Evolutionary conservation across 2,888 invertebrate species (phyloP), one percentile per base, ranked within the genome.

Genomic region (Drosophila sordidula): DNA sequence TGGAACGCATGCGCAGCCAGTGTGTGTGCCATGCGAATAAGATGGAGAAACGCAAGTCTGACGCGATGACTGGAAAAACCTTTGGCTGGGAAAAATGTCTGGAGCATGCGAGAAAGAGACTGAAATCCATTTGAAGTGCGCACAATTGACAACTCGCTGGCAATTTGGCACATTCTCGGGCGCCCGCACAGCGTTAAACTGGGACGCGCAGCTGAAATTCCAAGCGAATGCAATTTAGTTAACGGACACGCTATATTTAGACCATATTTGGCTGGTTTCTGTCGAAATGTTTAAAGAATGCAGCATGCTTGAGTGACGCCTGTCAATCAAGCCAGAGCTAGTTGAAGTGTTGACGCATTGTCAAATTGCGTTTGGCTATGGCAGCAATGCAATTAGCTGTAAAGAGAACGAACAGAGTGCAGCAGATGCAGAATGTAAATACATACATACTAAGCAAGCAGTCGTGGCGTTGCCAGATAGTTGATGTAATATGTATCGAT

Each of bases 161-260:
- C 46, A 54, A 75, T 65, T 75, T 59, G 70, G 71, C 62, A 58
- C 71, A 66, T 72, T 70, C 57, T 34, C 54, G n/a, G 22, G 55
- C 66, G 55, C 50, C 34, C 49, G 52, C 39, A 29, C 49, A 54
- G 11, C 12, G 32, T 39, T 26, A 50, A 70, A 70, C 41, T 75
- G 66, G 66, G 42, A 58, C 61, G 25, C 42, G 29, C 41, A 14
- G 45, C 49, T 59, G 16, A 46, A 58, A 69, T 74, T 67, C 62
- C 56, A 46, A n/a, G 46, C 52, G 50, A 50, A 64, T 57, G 64
- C 72, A 78, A 70, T 78, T 84, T 72, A 87, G 71, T 38, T 87
- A 87, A 87, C 87, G 87, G 87, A 63, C 62, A 61, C 57, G 51
- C 71, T 59, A 73, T 71, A 76, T 76, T 87, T 84, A 80, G 73